These are phyloP conservation scores for Aythya baeri DNA, from an alignment of 2,113 vertebrate genomes.

Conservation along the genomic window DNA sequence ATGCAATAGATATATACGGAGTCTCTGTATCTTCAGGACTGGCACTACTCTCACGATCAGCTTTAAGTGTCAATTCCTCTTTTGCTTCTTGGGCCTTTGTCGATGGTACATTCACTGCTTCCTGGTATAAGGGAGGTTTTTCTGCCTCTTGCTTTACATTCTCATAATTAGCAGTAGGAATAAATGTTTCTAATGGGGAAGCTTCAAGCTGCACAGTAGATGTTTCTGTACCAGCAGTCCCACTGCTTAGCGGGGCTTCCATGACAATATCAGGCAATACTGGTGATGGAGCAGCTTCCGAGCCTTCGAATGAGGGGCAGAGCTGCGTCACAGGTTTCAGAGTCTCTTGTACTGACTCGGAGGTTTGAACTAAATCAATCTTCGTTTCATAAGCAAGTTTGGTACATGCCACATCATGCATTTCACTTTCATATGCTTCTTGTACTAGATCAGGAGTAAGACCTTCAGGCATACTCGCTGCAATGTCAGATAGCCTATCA, in stretches of 20 bases:
- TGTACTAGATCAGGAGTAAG: slow-evolving; percentile 95
- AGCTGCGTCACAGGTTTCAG: slow-evolving; percentile 72
- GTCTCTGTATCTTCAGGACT: slow-evolving; percentile 76
- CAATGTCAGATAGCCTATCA: slow-evolving; percentile 21
- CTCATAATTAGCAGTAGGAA: slow-evolving; percentile 76
- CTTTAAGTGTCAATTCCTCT: slow-evolving; percentile 12
- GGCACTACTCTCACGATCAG: slow-evolving; percentile 32
- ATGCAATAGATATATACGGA: slow-evolving; percentile 86
- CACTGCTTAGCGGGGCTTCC: slow-evolving; percentile 87
- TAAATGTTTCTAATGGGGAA: slow-evolving; percentile 80
- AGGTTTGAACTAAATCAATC: slow-evolving; percentile 83
- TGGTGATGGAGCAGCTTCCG: slow-evolving; percentile 81
- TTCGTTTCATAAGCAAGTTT: slow-evolving; percentile 82
- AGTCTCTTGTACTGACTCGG: slow-evolving; percentile 80
- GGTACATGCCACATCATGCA: slow-evolving; percentile 78
- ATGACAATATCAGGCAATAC: slow-evolving; percentile 94
- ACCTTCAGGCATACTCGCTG: slow-evolving; percentile 85
- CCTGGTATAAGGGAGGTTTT: slow-evolving; percentile 86
- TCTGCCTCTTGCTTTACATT: slow-evolving; percentile 79
- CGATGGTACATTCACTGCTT: slow-evolving; percentile 78
- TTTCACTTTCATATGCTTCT: slow-evolving; percentile 85
- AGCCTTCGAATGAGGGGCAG: slow-evolving; percentile 80
- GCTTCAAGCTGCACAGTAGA: slow-evolving; percentile 79
- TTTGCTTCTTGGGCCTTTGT: slow-evolving; percentile 48
- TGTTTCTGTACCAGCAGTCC: slow-evolving; percentile 79